Evolutionary conservation across 2,113 vertebrate genomes (phyloP).

Genomic region (Narcine bancroftii): DNA sequence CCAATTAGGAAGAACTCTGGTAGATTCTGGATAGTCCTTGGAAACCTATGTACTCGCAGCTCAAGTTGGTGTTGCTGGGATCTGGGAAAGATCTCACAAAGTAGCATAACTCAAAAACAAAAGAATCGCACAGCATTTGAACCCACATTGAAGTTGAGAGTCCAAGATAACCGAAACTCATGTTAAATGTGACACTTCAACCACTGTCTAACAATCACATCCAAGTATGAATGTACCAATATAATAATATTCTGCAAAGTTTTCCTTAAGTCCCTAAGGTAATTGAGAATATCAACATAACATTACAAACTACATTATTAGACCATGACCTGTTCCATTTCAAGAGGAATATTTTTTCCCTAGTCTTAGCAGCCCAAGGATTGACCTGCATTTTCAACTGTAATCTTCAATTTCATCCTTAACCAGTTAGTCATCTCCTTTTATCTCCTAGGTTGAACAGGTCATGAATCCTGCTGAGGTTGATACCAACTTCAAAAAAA

Average conservation of each 20-base stretch:
- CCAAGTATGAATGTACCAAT: neutral
- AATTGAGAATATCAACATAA: neutral
- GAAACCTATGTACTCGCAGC: neutral
- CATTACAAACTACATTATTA: neutral
- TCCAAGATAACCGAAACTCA: neutral
- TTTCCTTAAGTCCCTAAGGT: neutral
- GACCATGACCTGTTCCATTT: neutral
- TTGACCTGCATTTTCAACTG: neutral
- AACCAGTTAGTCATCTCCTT: neutral
- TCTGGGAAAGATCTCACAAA: neutral
- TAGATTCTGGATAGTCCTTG: neutral
- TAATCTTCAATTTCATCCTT: neutral
- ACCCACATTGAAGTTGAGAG: neutral
- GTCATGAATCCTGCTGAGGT: neutral
- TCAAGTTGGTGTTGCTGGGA: neutral
- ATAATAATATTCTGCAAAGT: neutral
- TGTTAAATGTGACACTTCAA: neutral
- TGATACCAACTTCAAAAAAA: neutral
- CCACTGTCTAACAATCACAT: neutral
- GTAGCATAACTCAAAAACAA: neutral
- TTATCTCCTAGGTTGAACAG: too few relatives aligned
- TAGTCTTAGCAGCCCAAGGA: neutral
- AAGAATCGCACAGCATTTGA: too few relatives aligned
- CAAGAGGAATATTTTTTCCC: neutral
- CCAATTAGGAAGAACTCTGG: neutral